Percentiles rank a stretch among this genome's conserved stretches.
Conservation (phyloP, 2,888 invertebrate species). For the Xestobium rufovillosum region DNA sequence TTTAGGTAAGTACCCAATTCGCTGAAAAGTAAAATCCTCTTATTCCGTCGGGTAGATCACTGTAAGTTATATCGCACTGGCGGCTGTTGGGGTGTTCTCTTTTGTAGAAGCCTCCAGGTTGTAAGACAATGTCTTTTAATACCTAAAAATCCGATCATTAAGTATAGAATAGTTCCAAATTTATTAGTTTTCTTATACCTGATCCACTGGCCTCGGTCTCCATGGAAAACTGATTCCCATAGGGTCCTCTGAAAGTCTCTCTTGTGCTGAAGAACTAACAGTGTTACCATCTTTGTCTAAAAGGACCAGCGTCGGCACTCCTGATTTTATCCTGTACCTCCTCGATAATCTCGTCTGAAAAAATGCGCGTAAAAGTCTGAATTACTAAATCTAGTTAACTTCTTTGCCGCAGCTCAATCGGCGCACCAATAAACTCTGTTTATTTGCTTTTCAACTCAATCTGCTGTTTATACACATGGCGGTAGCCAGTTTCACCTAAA, state of each 20-base stretch:
- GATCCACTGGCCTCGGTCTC: conserved; percentile 61
- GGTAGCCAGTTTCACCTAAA: no score
- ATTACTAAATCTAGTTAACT: no score
- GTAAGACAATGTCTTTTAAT: conserved; percentile 44
- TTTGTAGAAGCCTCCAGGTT: conserved; percentile 35
- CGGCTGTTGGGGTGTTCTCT: conserved; percentile 33
- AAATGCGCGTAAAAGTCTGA: no score
- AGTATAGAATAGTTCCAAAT: background rate
- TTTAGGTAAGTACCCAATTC: conserved; percentile 70
- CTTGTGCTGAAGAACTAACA: conserved; percentile 52
- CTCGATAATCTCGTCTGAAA: conserved; percentile 67
- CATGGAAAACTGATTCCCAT: conserved; percentile 64
- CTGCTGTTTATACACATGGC: no score
- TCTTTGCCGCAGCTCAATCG: no score
- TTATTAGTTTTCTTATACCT: no score
- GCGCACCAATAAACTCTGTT: no score
- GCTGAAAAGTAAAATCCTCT: conserved; percentile 82
- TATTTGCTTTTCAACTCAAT: no score
- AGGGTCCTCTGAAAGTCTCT: conserved; percentile 63
- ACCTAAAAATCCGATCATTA: conserved; percentile 31
- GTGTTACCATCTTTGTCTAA: conserved; percentile 59
- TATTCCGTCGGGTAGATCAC: conserved; percentile 55
- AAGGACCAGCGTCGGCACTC: conserved; percentile 68
- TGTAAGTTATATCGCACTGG: conserved; percentile 40
- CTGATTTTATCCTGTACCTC: conserved; percentile 68